Base-by-base conservation (phyloP, 2,888 invertebrate genomes). In the Micropterix aruncella region DNA sequence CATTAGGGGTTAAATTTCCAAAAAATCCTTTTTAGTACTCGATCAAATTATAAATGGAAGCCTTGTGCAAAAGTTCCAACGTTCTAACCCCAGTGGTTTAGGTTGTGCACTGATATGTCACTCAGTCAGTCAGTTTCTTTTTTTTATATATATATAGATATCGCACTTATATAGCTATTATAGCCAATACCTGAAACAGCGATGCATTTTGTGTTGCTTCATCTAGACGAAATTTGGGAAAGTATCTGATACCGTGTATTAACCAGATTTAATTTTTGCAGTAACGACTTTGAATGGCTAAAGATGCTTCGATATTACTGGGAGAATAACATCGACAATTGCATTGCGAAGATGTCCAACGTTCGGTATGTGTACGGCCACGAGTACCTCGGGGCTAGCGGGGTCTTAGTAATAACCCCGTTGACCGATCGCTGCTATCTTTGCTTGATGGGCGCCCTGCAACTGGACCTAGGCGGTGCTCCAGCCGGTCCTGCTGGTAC, bases 231-330 rank as follows among this genome's bases (percentile, higher is more conserved):
- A n/a, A n/a, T n/a, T n/a, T n/a, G n/a, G n/a, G n/a, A n/a, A n/a
- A n/a, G n/a, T n/a, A n/a, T n/a, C n/a, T n/a, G n/a, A n/a, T n/a
- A n/a, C n/a, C n/a, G n/a, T n/a, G n/a, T n/a, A 27, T 27, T 27
- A 27, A 27, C 12, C 27, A n/a, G n/a, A 27, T 27, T 27, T 7
- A 27, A 7, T 60, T 55, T 51, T 58, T 55, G 9, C 55, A 83
- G 83, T 37, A 62, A 65, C 46, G 80, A 80, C 58, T 93, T 93
- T 59, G 88, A 92, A 56, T 94, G 93, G 93, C 66, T 88, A 46
- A 92, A 91, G 65, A 88, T 89, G 72, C 67, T 93, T 47, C 77
- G 92, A 1, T 93, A 92, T 60, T 92, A 92, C 57, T 93, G 91
- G 91, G 75, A 84, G 43, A 70, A 74, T 0, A 78, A 77, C 17